Evolutionary conservation across 2,113 vertebrate genomes (phyloP).

Genomic region (Speoplatyrhinus poulsoni): DNA sequence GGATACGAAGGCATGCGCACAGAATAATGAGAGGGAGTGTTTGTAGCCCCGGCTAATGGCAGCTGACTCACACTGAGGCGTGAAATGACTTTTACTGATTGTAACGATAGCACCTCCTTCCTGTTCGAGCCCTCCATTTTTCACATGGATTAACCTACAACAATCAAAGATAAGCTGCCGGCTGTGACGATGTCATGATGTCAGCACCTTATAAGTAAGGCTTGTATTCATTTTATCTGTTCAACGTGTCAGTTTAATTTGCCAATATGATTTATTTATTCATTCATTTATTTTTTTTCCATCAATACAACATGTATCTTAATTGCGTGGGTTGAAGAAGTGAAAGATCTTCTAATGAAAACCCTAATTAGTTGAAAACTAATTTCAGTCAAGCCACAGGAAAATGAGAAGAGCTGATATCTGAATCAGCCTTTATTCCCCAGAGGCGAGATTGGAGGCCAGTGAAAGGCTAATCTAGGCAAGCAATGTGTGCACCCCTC

Average conservation of each 20-base stretch:
- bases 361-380: conserved; percentile 55
- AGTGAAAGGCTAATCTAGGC: conserved; percentile 16
- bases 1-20: conserved; percentile 4
- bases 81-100: conserved; percentile 73
- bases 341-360: conserved; percentile 22
- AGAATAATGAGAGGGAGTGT: conserved; percentile 49
- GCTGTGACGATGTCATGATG: conserved; percentile 41
- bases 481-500: too few species aligned
- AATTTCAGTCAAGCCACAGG: conserved; percentile 19
- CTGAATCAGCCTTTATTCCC: conserved; percentile 34
- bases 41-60: conserved; percentile 64
- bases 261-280: background rate
- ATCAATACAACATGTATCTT: conserved; percentile 20
- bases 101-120: conserved; percentile 57
- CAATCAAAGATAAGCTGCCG: conserved; percentile 47
- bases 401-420: conserved; percentile 40
- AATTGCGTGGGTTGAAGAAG: conserved; percentile 32
- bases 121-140: conserved; percentile 48
- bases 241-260: conserved; percentile 22
- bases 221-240: conserved; percentile 30
- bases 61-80: conserved; percentile 63
- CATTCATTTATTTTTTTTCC: background rate
- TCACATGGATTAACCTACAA: conserved; percentile 36
- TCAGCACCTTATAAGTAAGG: conserved; percentile 9
- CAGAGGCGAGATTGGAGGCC: conserved; percentile 35